These are phyloP conservation scores for Temnothorax unifasciatus DNA, from an alignment of 2,888 invertebrate genomes.

Conservation along the genomic window DNA sequence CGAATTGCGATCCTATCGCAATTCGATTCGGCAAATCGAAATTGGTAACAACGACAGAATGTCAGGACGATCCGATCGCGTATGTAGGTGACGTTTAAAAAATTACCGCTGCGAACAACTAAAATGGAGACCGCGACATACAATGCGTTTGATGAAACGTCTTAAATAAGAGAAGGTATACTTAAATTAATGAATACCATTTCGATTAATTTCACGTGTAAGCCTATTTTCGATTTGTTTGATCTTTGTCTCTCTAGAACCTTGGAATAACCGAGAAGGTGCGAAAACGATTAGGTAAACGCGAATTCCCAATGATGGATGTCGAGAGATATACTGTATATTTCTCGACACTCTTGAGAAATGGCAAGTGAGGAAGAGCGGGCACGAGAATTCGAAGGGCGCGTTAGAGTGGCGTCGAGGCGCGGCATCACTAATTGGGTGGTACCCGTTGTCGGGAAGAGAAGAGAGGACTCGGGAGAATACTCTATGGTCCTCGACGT, in stretches of 20 bases:
- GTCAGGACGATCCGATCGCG: constrained; percentile 60
- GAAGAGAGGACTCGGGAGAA: constrained; percentile 49
- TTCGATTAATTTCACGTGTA: not conserved
- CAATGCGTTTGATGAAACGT: not conserved
- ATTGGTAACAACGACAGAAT: constrained; percentile 49
- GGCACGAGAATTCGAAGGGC: constrained; percentile 31
- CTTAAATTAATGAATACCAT: not conserved
- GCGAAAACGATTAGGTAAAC: constrained; percentile 34
- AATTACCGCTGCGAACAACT: constrained; percentile 37
- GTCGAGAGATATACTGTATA: constrained; percentile 11
- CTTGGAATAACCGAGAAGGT: constrained; percentile 10
- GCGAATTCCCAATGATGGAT: constrained; percentile 36
- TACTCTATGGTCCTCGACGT: constrained; percentile 53
- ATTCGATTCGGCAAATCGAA: constrained; percentile 64
- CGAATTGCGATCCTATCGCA: constrained; percentile 69
- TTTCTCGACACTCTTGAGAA: constrained; percentile 36
- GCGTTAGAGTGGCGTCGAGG: constrained; percentile 56
- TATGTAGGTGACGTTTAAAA: constrained; percentile 37
- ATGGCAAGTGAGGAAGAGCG: not conserved
- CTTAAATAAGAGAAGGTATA: not conserved
- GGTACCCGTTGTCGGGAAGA: constrained; percentile 52
- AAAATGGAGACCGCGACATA: constrained; percentile 52
- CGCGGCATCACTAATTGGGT: constrained; percentile 75
- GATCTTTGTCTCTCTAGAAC: not conserved
- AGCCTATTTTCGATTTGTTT: not conserved